Percentiles rank a stretch among this genome's conserved stretches.
phyloP scores from a whole-genome alignment of 2,113 vertebrate genomes.

The Semnornis frantzii region DNA sequence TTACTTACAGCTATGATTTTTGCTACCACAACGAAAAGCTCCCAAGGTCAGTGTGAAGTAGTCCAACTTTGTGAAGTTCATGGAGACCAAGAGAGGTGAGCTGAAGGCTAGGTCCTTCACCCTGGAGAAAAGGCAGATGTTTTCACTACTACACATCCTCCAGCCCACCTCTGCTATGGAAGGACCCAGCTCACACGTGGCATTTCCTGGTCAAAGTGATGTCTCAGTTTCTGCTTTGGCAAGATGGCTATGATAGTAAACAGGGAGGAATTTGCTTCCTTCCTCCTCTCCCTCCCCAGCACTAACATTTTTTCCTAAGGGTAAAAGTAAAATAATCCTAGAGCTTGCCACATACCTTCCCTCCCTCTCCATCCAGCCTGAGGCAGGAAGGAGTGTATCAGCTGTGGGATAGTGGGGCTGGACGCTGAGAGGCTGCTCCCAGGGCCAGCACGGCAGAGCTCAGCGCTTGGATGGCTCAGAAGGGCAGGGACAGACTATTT shows the following conservation, averaged over 20 bases:
- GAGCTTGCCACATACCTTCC: neutral
- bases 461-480: neutral
- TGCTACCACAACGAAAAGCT: slow-evolving; percentile 22
- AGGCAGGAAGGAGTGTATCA: neutral
- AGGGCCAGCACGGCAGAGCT: neutral
- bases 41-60: neutral
- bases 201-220: neutral
- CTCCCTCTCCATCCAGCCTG: fast-evolving
- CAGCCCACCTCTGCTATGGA: fast-evolving
- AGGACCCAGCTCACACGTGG: neutral
- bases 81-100: neutral
- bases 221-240: neutral
- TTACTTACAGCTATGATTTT: neutral
- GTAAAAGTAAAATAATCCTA: neutral
- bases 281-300: neutral
- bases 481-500: neutral
- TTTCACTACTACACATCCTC: neutral
- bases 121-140: neutral
- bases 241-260: neutral
- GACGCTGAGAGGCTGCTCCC: neutral
- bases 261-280: slow-evolving; percentile 16
- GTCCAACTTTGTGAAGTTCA: neutral
- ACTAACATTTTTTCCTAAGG: neutral
- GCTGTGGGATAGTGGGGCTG: neutral
- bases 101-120: neutral